Evolutionary conservation across 2,113 vertebrate species (phyloP).

Genomic region (Falcunculus frontatus): DNA sequence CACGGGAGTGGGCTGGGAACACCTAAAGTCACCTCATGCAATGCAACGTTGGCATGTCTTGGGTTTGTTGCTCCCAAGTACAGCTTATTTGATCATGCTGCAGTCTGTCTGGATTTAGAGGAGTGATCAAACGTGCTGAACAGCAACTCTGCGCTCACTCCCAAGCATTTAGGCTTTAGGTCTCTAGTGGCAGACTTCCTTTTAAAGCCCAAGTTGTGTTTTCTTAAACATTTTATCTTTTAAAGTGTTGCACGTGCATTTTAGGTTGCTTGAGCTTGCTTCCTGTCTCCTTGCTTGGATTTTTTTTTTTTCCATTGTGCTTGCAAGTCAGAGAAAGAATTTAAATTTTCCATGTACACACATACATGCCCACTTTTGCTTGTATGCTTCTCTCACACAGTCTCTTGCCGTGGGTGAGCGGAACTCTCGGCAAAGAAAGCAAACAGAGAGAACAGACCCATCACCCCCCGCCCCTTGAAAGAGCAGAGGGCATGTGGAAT

Average conservation of each 20-base stretch:
- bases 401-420: not conserved
- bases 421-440: slow-evolving; percentile 54
- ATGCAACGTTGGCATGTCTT: rapidly evolving
- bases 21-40: rapidly evolving
- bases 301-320: not conserved
- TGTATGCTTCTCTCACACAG: not conserved
- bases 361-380: not conserved
- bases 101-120: not conserved
- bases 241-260: not conserved
- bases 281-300: not conserved
- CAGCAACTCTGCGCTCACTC: not conserved
- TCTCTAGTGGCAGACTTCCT: not conserved
- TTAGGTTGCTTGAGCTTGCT: not conserved
- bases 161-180: not conserved
- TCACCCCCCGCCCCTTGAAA: slow-evolving; percentile 44
- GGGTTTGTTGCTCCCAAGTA: not conserved
- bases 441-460: slow-evolving; percentile 62
- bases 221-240: slow-evolving; percentile 1
- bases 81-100: not conserved
- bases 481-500: slow-evolving; percentile 70
- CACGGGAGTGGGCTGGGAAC: rapidly evolving
- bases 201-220: not conserved
- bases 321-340: not conserved
- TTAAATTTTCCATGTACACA: not conserved
- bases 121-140: not conserved